These are phyloP conservation scores for Cheilosia variabilis DNA, from an alignment of 2,888 invertebrate genomes.

Conservation along the genomic window DNA sequence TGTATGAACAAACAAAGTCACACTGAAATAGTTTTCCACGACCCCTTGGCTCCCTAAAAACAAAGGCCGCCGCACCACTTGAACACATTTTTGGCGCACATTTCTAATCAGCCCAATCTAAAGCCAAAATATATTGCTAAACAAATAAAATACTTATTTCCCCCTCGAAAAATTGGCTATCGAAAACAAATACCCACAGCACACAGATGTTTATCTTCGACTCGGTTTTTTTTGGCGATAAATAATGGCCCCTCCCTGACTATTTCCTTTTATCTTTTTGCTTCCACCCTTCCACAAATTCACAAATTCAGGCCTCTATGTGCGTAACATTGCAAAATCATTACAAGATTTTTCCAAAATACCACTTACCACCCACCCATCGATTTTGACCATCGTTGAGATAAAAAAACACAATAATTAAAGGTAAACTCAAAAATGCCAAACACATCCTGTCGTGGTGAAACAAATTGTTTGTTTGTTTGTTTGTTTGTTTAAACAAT, in stretches of 20 bases:
- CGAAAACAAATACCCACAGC: background rate
- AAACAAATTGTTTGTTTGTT: slow-evolving; percentile 17
- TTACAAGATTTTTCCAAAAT: background rate
- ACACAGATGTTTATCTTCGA: slow-evolving; percentile 31
- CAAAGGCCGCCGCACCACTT: background rate
- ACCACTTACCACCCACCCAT: background rate
- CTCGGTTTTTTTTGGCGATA: slow-evolving; percentile 14
- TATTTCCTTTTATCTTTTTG: slow-evolving; percentile 17
- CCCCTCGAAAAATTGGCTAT: slow-evolving; percentile 4
- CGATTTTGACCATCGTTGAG: background rate
- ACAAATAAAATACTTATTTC: slow-evolving; percentile 32
- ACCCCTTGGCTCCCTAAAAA: background rate
- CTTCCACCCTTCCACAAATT: background rate
- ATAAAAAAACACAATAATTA: background rate
- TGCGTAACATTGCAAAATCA: background rate
- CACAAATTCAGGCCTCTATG: background rate
- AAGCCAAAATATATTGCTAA: slow-evolving; percentile 6
- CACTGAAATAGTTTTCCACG: background rate
- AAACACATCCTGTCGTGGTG: slow-evolving; percentile 1
- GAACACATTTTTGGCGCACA: background rate
- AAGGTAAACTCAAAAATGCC: background rate
- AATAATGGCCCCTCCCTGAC: background rate
- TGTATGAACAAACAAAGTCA: no score
- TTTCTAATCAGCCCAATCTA: background rate
- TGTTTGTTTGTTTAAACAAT: slow-evolving; percentile 38